Evolutionary conservation across 1,140 invertebrate species (phyloP).

Genomic region (Lepidotrigona ventralis): DNA sequence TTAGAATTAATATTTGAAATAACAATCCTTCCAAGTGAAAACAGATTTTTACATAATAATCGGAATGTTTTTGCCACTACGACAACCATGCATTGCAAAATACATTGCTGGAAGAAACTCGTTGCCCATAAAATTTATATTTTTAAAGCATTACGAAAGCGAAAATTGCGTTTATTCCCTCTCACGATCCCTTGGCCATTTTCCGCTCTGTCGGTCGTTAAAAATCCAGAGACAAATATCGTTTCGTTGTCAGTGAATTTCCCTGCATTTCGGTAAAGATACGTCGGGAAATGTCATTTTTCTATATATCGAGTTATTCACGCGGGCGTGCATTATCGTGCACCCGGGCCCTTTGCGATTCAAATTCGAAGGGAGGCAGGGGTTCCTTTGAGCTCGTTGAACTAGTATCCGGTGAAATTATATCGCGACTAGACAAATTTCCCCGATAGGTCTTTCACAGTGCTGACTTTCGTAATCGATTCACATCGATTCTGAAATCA

Average conservation of each 20-base stretch:
- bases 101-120: no score
- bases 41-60: no score
- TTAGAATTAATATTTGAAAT: not conserved
- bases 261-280: not conserved
- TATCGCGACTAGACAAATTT: not conserved
- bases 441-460: no score
- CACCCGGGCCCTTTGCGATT: not conserved
- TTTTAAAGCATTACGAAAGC: not conserved
- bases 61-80: no score
- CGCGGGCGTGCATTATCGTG: not conserved
- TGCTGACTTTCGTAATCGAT: constrained; percentile 20
- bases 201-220: not conserved
- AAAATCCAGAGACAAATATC: not conserved
- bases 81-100: no score
- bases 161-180: not conserved
- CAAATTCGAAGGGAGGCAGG: not conserved
- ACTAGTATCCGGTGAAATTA: constrained; percentile 6
- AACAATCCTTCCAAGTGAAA: not conserved
- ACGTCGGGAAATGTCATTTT: not conserved
- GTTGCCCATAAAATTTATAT: not conserved
- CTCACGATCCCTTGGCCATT: not conserved
- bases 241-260: not conserved
- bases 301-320: not conserved
- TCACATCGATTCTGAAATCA: not conserved
- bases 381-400: not conserved